Conservation (phyloP, 2,888 invertebrate species). For the Drosophila infuscata region DNA sequence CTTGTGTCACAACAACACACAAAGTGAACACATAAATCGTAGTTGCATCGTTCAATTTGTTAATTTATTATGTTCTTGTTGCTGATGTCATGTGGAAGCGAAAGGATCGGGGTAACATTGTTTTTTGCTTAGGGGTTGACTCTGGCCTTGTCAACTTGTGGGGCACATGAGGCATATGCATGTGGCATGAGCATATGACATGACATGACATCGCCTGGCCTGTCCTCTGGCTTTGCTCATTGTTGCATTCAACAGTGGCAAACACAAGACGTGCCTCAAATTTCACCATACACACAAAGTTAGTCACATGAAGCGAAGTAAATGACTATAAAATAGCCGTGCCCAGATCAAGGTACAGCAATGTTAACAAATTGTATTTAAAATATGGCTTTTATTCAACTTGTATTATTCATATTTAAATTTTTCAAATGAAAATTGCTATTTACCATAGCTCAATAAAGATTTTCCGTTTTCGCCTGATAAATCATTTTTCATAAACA, state of each 20-base stretch:
- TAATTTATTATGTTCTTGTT: constrained; percentile 50
- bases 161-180: constrained; percentile 22
- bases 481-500: neutral
- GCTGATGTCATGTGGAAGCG: constrained; percentile 50
- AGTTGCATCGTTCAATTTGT: constrained; percentile 23
- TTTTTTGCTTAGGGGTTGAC: constrained; percentile 34
- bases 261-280: constrained; percentile 42
- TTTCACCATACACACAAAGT: constrained; percentile 24
- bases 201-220: constrained; percentile 30
- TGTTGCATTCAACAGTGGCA: constrained; percentile 31
- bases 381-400: neutral
- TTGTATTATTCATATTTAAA: neutral
- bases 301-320: neutral
- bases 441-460: neutral
- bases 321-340: constrained; percentile 7
- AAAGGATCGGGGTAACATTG: constrained; percentile 26
- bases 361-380: neutral
- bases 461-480: neutral
- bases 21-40: constrained; percentile 42
- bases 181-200: constrained; percentile 31
- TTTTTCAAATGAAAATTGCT: neutral
- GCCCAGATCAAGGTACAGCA: neutral
- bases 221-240: constrained; percentile 28
- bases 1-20: constrained; percentile 63
- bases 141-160: constrained; percentile 49